phyloP scores from a whole-genome alignment of 2,888 invertebrate species.

The Uloborus plumipes region DNA sequence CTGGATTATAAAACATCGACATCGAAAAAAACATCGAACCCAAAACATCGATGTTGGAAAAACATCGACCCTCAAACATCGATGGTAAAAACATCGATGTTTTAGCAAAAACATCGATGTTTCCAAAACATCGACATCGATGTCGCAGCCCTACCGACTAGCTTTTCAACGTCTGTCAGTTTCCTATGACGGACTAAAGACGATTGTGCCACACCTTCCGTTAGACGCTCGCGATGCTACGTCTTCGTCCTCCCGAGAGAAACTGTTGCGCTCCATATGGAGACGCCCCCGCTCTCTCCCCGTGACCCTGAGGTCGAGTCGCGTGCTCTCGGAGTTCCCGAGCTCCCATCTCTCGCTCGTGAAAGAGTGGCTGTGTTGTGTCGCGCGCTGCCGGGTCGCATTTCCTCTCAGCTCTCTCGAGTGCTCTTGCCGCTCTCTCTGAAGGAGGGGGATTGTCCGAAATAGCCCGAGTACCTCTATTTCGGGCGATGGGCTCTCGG shows the following conservation, averaged over 20 bases:
- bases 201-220: too few species aligned
- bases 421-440: neutral
- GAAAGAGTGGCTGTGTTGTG: conserved; percentile 16
- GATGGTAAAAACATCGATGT: too few species aligned
- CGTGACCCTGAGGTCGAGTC: conserved; percentile 22
- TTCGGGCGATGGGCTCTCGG: neutral
- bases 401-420: conserved; percentile 6
- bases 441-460: conserved; percentile 13
- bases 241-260: neutral
- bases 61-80: too few species aligned
- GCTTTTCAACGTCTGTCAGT: too few species aligned
- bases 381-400: conserved; percentile 7
- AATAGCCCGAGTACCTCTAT: conserved; percentile 7
- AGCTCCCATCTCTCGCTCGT: neutral
- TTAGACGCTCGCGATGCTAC: too few species aligned
- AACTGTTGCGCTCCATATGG: conserved; percentile 1
- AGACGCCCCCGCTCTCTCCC: conserved; percentile 24
- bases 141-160: too few species aligned
- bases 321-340: conserved; percentile 9
- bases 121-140: too few species aligned
- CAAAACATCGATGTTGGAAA: too few species aligned
- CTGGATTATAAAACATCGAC: too few species aligned
- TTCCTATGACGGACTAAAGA: too few species aligned
- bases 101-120: too few species aligned
- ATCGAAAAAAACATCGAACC: too few species aligned